Evolutionary conservation across 1,140 invertebrate species (phyloP).

Genomic region (Chlorops oryzae): DNA sequence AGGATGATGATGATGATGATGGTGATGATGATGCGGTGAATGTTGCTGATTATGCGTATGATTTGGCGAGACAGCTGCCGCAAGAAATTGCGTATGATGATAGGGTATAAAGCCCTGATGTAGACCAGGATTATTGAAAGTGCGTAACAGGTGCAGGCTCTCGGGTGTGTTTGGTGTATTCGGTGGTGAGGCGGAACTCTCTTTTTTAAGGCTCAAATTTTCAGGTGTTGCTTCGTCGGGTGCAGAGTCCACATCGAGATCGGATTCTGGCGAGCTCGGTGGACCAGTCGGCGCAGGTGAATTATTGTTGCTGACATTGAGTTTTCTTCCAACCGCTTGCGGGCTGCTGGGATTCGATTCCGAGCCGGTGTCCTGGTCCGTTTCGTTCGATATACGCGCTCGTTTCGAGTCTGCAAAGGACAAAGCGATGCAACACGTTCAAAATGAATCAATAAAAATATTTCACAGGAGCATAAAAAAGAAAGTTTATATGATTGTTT

Average conservation of each 20-base stretch:
- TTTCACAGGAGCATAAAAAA: background rate
- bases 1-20: constrained; percentile 37
- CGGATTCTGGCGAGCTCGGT: constrained; percentile 49
- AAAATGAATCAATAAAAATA: background rate
- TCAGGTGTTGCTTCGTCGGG: constrained; percentile 56
- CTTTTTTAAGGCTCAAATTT: constrained; percentile 56
- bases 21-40: constrained; percentile 19
- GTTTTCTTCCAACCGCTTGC: constrained; percentile 43
- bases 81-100: constrained; percentile 50
- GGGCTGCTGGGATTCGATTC: constrained; percentile 52
- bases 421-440: constrained; percentile 26
- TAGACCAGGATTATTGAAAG: constrained; percentile 33
- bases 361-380: constrained; percentile 46
- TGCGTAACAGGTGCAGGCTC: constrained; percentile 37
- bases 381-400: constrained; percentile 46
- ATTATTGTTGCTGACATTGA: constrained; percentile 41
- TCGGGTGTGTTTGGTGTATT: constrained; percentile 37
- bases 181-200: constrained; percentile 45
- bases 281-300: constrained; percentile 49
- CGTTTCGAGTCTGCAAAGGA: constrained; percentile 52
- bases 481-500: too few relatives aligned
- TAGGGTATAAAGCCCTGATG: constrained; percentile 48
- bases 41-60: constrained; percentile 40
- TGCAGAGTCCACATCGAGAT: constrained; percentile 51
- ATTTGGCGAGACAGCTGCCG: constrained; percentile 37